These are phyloP conservation scores for Heliconius himera DNA, from an alignment of 1,140 invertebrate species.

Conservation along the genomic window DNA sequence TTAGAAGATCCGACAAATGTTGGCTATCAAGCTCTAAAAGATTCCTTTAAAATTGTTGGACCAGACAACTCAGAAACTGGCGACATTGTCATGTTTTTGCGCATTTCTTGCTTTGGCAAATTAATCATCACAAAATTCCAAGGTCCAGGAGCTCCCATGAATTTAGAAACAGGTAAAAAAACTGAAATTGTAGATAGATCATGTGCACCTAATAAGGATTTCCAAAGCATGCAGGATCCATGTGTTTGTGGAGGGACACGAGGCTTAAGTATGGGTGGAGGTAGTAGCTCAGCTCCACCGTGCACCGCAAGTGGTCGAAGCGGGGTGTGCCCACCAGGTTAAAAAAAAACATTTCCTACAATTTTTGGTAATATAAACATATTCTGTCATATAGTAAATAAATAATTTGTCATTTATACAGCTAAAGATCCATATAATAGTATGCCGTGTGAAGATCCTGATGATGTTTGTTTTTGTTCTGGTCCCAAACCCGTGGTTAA, in stretches of 20 bases:
- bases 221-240: constrained; percentile 60
- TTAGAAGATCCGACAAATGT: constrained; percentile 61
- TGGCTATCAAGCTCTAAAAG: constrained; percentile 81
- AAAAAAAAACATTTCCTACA: neutral
- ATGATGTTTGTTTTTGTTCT: constrained; percentile 72
- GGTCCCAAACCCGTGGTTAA: constrained; percentile 58
- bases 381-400: neutral
- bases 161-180: constrained; percentile 42
- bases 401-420: constrained; percentile 27
- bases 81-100: constrained; percentile 81
- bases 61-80: constrained; percentile 72
- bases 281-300: constrained; percentile 29
- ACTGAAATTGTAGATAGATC: constrained; percentile 59
- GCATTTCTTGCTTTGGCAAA: constrained; percentile 85
- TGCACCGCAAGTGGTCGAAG: constrained; percentile 41
- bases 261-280: constrained; percentile 23
- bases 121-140: constrained; percentile 86
- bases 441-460: constrained; percentile 68
- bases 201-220: constrained; percentile 59
- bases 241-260: constrained; percentile 63
- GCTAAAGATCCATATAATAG: constrained; percentile 66
- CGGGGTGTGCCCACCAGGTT: constrained; percentile 59
- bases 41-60: constrained; percentile 81
- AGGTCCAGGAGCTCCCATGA: constrained; percentile 55
- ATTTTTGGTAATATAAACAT: no score